phyloP scores from a whole-genome alignment of 2,113 vertebrate genomes.

The Oreotrochilus melanogaster region DNA sequence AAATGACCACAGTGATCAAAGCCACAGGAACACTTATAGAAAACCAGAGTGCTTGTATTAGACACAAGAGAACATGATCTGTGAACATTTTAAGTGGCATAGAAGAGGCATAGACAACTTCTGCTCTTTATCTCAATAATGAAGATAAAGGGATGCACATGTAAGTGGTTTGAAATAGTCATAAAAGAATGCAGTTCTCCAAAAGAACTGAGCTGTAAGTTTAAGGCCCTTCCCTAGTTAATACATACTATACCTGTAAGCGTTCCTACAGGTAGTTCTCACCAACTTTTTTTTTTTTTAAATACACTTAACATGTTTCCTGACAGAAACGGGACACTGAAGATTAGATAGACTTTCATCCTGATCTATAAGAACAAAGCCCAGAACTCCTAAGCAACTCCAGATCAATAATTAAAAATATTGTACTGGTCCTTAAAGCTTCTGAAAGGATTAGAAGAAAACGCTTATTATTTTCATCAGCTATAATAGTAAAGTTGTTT shows the following conservation, averaged over 20 bases:
- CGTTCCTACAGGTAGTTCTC: background rate
- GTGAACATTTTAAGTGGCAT: background rate
- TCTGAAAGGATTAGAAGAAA: background rate
- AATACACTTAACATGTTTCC: background rate
- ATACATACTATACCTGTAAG: background rate
- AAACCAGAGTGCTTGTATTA: background rate
- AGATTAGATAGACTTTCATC: background rate
- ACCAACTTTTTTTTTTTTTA: background rate
- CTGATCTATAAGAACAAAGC: background rate
- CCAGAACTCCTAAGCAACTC: background rate
- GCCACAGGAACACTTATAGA: background rate
- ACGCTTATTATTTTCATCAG: background rate
- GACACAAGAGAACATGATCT: background rate
- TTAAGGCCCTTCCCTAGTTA: background rate
- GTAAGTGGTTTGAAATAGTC: background rate
- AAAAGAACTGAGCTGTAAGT: background rate
- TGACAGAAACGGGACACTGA: background rate
- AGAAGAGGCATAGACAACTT: background rate
- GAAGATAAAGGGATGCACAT: background rate
- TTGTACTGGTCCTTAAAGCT: background rate
- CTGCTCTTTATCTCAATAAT: background rate
- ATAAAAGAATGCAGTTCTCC: background rate
- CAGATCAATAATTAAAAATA: background rate
- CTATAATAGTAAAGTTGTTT: background rate
- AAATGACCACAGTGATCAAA: background rate